Conservation (phyloP, 2,113 vertebrate genomes). For the Scopus umbretta region DNA sequence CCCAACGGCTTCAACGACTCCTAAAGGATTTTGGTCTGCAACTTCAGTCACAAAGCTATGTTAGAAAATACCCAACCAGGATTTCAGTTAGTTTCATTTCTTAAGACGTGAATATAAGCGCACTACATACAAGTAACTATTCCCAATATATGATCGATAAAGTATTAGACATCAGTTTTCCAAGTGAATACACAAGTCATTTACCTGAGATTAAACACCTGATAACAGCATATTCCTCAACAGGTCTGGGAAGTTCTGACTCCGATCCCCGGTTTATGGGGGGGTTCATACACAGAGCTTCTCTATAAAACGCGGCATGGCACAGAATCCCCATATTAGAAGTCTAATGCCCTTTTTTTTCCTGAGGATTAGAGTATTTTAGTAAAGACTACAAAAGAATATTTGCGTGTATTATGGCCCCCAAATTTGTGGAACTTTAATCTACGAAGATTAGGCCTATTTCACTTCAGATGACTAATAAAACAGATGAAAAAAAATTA, state of each 20-base stretch:
- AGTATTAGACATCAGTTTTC: neutral
- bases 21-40: neutral
- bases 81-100: neutral
- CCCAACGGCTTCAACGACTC: neutral
- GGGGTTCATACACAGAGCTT: neutral
- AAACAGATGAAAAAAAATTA: neutral
- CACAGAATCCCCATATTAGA: neutral
- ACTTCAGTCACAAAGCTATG: neutral
- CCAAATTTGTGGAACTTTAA: neutral
- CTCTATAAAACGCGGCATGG: neutral
- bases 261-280: neutral
- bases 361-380: neutral
- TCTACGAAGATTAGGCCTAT: neutral
- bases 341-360: neutral
- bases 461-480: neutral
- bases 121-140: neutral
- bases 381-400: neutral
- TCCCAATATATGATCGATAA: accelerated
- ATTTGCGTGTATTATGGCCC: neutral
- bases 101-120: neutral
- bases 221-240: neutral
- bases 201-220: neutral
- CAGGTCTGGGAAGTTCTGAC: neutral
- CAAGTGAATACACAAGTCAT: neutral
- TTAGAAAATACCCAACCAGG: neutral